Evolutionary conservation across 2,888 invertebrate genomes (phyloP), one percentile per base, ranked within the genome.

Genomic region (Heteromyza rotundicornis): DNA sequence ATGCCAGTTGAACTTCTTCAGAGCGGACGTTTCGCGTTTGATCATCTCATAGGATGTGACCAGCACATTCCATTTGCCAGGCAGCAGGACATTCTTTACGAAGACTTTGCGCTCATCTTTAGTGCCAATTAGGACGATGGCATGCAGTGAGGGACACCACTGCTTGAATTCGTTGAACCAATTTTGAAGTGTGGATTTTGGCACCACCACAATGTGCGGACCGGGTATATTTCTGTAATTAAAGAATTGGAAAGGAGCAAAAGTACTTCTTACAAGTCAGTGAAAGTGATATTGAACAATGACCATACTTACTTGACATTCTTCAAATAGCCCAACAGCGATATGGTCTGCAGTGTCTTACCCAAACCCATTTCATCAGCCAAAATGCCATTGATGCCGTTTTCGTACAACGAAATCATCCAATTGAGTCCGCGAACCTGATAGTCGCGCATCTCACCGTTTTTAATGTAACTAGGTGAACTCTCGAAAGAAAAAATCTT

Each of bases 1-100:
- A 8, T 96, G 88, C 98, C 98, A 99, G 73, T 94, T 96, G 80
- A 98, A 97, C 82, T 98, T 98, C 81, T 98, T 98, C 79, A 99
- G 95, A 1, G 96, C 95, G 1, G 95, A 91, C 83, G 95, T 95
- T 81, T 98, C 98, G 81, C 98, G 98, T 71, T 94, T 89, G 64
- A 99, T 95, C 97, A 98, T 98, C 86, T 99, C 98, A 73, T 98
- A 99, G 0, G 98, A 98, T 1, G 99, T 98, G n/a, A 99, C 92
- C 78, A 96, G 95, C 0, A 96, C 97, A 82, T 99, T 98, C 96
- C 98, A 99, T 72, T 97, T 95, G 1, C 96, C 96, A 1, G 97
- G 96, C 89, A 95, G 89, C 82, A 92, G 86, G 0, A 91, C 89
- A 74, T 98, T 97, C 49, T 96, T 88, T 64, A 98, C 95, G 70